A percentile compares a stretch with the other conserved stretches of the same genome.
Evolutionary conservation across 2,888 invertebrate genomes (phyloP).

Genomic region (Caenorhabditis panamensis): DNA sequence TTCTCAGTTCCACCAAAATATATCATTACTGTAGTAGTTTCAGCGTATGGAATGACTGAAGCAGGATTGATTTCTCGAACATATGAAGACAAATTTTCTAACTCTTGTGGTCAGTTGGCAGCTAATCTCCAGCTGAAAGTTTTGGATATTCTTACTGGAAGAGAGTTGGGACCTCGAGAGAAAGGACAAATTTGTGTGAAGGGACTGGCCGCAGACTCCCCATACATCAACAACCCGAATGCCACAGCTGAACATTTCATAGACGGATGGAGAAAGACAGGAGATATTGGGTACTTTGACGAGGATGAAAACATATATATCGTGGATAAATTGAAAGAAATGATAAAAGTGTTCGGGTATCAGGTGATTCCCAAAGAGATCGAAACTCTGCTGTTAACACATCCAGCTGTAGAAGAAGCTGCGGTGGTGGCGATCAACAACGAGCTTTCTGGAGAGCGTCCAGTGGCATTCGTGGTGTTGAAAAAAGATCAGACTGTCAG

Average conservation of each 20-base stretch:
- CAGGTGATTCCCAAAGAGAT: slow-evolving; percentile 63
- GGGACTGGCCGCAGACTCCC: slow-evolving; percentile 48
- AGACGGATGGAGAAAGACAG: slow-evolving; percentile 61
- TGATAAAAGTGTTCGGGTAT: slow-evolving; percentile 64
- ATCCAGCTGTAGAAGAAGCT: slow-evolving; percentile 55
- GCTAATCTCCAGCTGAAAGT: slow-evolving; percentile 57
- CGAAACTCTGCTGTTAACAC: slow-evolving; percentile 54
- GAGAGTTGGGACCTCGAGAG: slow-evolving; percentile 42
- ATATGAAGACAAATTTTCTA: slow-evolving; percentile 29
- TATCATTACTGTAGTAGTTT: background rate
- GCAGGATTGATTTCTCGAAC: slow-evolving; percentile 52
- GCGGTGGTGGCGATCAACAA: slow-evolving; percentile 62
- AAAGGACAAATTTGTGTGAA: slow-evolving; percentile 62
- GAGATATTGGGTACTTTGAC: slow-evolving; percentile 60
- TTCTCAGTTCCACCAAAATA: too few species aligned
- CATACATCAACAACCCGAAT: slow-evolving; percentile 54
- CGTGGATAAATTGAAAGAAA: slow-evolving; percentile 61
- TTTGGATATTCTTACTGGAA: slow-evolving; percentile 55
- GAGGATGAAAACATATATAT: slow-evolving; percentile 55
- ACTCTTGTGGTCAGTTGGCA: slow-evolving; percentile 51
- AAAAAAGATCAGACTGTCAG: slow-evolving; percentile 36
- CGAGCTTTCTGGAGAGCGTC: slow-evolving; percentile 58
- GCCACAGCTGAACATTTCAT: slow-evolving; percentile 59
- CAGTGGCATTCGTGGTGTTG: slow-evolving; percentile 59
- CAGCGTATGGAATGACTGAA: slow-evolving; percentile 64